A percentile compares a stretch with the other conserved stretches of the same genome.
Evolutionary conservation across 2,888 invertebrate species (phyloP).

Genomic region (Cephus rjabovi): DNA sequence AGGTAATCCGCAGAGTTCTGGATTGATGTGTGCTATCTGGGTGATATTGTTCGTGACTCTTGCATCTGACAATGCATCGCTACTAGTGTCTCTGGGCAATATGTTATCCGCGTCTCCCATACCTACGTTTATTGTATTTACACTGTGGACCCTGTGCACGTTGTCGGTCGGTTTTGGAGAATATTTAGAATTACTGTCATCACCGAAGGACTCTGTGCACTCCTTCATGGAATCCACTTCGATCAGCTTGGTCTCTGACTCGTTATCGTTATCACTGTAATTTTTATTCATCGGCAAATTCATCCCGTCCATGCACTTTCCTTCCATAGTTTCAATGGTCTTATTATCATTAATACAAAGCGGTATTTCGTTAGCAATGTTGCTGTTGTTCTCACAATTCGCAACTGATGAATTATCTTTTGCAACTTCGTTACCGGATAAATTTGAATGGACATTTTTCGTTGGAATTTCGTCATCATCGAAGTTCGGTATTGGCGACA

Average conservation of each 20-base stretch:
- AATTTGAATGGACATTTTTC: constrained; percentile 38
- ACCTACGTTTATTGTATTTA: constrained; percentile 55
- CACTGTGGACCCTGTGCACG: constrained; percentile 58
- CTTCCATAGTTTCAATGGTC: constrained; percentile 57
- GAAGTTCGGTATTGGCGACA: constrained; percentile 80
- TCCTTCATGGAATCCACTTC: constrained; percentile 44
- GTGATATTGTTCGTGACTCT: constrained; percentile 73
- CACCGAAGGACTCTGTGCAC: constrained; percentile 35
- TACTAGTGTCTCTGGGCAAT: constrained; percentile 79
- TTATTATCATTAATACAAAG: constrained; percentile 54
- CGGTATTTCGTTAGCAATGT: constrained; percentile 42
- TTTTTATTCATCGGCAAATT: constrained; percentile 43
- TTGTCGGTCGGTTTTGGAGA: constrained; percentile 46
- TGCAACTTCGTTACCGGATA: constrained; percentile 29
- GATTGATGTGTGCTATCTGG: constrained; percentile 74
- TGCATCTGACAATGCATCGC: constrained; percentile 72
- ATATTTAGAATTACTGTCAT: constrained; percentile 39
- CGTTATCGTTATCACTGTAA: constrained; percentile 43
- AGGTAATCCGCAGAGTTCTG: constrained; percentile 87
- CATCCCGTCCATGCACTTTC: constrained; percentile 52
- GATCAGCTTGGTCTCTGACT: constrained; percentile 49
- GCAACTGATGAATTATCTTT: constrained; percentile 27
- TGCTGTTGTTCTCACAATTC: constrained; percentile 36
- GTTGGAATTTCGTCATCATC: constrained; percentile 62
- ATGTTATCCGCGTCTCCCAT: constrained; percentile 66